These are phyloP conservation scores for Contarinia nasturtii DNA, from an alignment of 1,140 invertebrate species.

Conservation along the genomic window DNA sequence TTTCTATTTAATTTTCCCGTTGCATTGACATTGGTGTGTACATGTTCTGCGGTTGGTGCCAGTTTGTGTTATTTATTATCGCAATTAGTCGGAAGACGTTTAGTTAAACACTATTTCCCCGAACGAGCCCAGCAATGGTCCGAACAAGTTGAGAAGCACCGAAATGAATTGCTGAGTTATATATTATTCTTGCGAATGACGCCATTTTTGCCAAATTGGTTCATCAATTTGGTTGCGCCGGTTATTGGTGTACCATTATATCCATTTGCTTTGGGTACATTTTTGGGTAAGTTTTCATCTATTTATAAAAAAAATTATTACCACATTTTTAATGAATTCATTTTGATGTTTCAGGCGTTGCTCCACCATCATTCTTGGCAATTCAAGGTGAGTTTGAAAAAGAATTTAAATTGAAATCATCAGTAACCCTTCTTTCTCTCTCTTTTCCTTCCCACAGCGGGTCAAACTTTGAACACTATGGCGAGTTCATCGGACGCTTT, in stretches of 20 bases:
- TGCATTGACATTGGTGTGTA: conserved; percentile 80
- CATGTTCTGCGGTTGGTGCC: conserved; percentile 90
- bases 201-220: conserved; percentile 98
- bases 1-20: conserved; percentile 89
- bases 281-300: conserved; percentile 41
- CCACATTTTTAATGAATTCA: no score
- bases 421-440: no score
- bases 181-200: conserved; percentile 95
- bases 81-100: conserved; percentile 62
- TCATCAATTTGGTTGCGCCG: conserved; percentile 94
- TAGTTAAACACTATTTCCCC: conserved; percentile 80
- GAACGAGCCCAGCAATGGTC: conserved; percentile 73
- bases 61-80: conserved; percentile 90
- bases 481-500: conserved; percentile 77
- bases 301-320: no score
- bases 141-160: conserved; percentile 62
- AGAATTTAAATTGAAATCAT: no score
- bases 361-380: conserved; percentile 91
- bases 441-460: no score
- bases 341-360: conserved; percentile 80
- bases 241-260: conserved; percentile 85
- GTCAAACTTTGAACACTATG: conserved; percentile 83
- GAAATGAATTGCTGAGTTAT: conserved; percentile 83
- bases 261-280: conserved; percentile 88
- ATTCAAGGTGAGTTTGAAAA: no score